Evolutionary conservation across 2,888 invertebrate genomes (phyloP).

Genomic region (Rhingia campestris): DNA sequence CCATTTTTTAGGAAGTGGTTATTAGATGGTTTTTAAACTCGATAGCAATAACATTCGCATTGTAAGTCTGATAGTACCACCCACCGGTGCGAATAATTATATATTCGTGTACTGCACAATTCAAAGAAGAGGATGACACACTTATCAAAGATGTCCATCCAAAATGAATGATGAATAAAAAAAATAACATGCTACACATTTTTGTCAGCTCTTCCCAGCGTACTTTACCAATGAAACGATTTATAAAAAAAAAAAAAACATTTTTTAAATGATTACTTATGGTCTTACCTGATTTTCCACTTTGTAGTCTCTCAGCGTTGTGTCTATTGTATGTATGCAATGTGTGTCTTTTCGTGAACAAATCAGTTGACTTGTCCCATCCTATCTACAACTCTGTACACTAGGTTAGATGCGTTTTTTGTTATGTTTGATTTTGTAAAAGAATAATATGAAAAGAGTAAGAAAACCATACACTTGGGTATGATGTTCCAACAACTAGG

Average conservation of each 20-base stretch:
- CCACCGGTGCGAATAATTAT: too few relatives aligned
- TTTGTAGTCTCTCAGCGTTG: conserved; percentile 54
- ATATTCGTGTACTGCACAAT: too few relatives aligned
- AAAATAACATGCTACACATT: too few relatives aligned
- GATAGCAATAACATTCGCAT: too few relatives aligned
- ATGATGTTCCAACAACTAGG: conserved; percentile 56
- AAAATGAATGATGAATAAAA: too few relatives aligned
- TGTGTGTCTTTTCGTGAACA: conserved; percentile 27
- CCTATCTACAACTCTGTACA: conserved; percentile 53
- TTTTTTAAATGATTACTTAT: conserved; percentile 17
- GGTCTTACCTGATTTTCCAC: conserved; percentile 59
- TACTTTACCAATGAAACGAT: conserved; percentile 31
- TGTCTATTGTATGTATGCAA: conserved; percentile 9
- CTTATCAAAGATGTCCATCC: too few relatives aligned
- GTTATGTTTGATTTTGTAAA: conserved; percentile 12
- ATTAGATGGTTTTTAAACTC: too few relatives aligned
- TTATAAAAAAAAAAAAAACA: conserved; percentile 35
- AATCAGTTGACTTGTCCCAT: conserved; percentile 39
- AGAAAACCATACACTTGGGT: too few relatives aligned
- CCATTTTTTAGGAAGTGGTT: too few relatives aligned
- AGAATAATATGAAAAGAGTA: neutral
- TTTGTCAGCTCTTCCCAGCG: neutral
- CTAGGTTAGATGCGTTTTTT: conserved; percentile 33
- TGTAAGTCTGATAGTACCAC: too few relatives aligned
- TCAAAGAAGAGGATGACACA: too few relatives aligned